phyloP scores from a whole-genome alignment of 2,888 invertebrate species.

The Netelia melanura region DNA sequence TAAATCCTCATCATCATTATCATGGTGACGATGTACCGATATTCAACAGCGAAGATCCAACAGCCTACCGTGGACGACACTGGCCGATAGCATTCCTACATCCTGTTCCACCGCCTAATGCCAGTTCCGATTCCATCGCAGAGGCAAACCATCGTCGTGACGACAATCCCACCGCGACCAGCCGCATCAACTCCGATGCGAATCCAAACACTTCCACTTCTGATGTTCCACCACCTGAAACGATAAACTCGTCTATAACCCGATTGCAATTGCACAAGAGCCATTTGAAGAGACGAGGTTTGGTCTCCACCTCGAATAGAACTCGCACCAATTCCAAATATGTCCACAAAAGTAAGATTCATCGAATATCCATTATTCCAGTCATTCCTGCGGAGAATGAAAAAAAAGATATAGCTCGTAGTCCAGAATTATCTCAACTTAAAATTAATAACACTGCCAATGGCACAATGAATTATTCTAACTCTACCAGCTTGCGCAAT shows the following conservation, averaged over 20 bases:
- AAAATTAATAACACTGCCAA: background rate
- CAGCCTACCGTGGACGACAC: slow-evolving; percentile 83
- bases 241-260: slow-evolving; percentile 26
- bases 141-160: slow-evolving; percentile 67
- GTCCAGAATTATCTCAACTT: background rate
- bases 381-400: background rate
- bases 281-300: slow-evolving; percentile 58
- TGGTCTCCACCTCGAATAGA: slow-evolving; percentile 6
- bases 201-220: background rate
- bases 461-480: background rate
- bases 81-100: slow-evolving; percentile 95
- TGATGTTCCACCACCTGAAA: background rate
- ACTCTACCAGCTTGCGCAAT: too few species aligned
- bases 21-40: slow-evolving; percentile 84
- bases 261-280: slow-evolving; percentile 43
- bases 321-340: slow-evolving; percentile 10
- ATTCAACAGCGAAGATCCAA: slow-evolving; percentile 73
- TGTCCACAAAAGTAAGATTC: slow-evolving; percentile 20
- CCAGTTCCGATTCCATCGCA: slow-evolving; percentile 85
- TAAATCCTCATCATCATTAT: background rate
- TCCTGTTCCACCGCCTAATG: slow-evolving; percentile 92
- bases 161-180: background rate
- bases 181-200: background rate
- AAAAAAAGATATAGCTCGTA: background rate
- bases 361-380: slow-evolving; percentile 38